phyloP scores from a whole-genome alignment of 2,797 vertebrate species.

The Lophius americanus region DNA sequence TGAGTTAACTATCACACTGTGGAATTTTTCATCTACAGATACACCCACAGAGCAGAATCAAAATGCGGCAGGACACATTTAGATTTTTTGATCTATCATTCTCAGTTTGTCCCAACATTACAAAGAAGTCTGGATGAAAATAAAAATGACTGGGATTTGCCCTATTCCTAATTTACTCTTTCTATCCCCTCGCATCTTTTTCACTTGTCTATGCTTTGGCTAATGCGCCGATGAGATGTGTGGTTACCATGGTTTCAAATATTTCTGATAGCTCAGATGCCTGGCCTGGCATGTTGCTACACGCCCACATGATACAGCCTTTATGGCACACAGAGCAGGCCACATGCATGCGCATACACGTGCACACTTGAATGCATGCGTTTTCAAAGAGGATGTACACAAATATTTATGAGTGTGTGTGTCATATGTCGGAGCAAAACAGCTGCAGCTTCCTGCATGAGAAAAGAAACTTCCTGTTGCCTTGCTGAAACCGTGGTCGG shows the following conservation, averaged over 20 bases:
- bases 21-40: conserved; percentile 16
- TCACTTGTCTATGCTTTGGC: conserved; percentile 40
- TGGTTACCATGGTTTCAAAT: conserved; percentile 75
- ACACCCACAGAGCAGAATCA: not conserved
- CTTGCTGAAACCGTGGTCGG: conserved; percentile 65
- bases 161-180: conserved; percentile 34
- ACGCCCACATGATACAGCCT: conserved; percentile 65
- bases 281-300: conserved; percentile 64
- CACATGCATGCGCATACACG: conserved; percentile 1
- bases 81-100: not conserved
- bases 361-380: not conserved
- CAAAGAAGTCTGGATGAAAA: conserved; percentile 10
- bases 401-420: conserved; percentile 17
- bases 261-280: conserved; percentile 65
- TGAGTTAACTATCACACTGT: conserved; percentile 39
- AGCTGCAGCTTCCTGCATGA: conserved; percentile 78
- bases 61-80: not conserved
- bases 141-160: conserved; percentile 10
- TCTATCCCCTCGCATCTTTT: conserved; percentile 33
- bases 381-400: not conserved
- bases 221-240: conserved; percentile 59
- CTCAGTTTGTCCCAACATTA: not conserved
- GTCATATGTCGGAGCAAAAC: conserved; percentile 57
- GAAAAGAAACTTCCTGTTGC: conserved; percentile 78
- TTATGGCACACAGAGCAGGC: conserved; percentile 40